A percentile compares a stretch with the other conserved stretches of the same genome.
Evolutionary conservation across 2,113 vertebrate species (phyloP).

Genomic region (Strix aluco): DNA sequence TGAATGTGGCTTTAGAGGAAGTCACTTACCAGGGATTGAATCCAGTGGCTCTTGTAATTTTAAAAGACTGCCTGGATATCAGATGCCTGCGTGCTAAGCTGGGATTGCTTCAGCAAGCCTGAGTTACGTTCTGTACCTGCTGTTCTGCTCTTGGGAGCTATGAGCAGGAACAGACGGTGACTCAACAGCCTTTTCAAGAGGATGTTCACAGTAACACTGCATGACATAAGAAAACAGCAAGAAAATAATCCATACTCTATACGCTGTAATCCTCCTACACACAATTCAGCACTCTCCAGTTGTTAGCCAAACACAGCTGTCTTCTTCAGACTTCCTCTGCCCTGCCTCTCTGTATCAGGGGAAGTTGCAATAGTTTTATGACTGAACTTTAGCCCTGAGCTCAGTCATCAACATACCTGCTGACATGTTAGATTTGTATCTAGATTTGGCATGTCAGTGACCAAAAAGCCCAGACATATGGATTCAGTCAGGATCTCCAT

Average conservation of each 20-base stretch:
- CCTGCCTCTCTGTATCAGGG: background rate
- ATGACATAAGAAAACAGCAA: background rate
- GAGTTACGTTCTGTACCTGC: background rate
- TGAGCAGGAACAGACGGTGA: background rate
- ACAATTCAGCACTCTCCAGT: background rate
- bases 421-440: background rate
- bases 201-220: background rate
- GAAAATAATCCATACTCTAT: background rate
- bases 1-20: background rate
- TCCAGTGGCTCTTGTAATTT: background rate
- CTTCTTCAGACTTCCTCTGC: background rate
- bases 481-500: background rate
- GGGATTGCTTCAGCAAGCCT: background rate
- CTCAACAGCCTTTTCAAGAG: constrained; percentile 11
- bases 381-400: background rate
- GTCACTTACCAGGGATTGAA: background rate
- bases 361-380: background rate
- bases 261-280: background rate
- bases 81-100: background rate
- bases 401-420: background rate
- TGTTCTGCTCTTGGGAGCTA: constrained; percentile 1
- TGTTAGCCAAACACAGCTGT: background rate
- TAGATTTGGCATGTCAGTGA: background rate
- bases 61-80: background rate
- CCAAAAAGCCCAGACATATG: background rate